A percentile compares a stretch with the other conserved stretches of the same genome.
Conservation (phyloP, 2,113 vertebrate species). For the Zapornia atra region DNA sequence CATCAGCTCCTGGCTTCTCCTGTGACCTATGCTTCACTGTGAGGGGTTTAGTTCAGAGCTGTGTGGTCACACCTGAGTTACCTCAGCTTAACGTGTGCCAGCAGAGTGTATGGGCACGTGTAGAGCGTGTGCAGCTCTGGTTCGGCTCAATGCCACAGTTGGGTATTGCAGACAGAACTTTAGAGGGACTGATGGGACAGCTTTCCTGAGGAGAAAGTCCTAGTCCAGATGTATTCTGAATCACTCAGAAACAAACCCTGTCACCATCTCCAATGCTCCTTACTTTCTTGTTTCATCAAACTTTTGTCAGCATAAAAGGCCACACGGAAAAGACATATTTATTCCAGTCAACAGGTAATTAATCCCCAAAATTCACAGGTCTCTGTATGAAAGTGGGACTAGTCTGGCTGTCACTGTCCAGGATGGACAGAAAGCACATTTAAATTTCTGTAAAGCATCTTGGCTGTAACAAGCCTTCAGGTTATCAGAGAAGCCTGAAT, state of each 20-base stretch:
- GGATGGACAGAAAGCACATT: neutral
- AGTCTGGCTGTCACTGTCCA: neutral
- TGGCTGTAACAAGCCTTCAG: neutral
- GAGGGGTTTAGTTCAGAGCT: neutral
- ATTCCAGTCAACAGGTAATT: neutral
- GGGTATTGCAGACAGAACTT: neutral
- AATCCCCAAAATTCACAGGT: neutral
- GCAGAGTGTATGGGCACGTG: neutral
- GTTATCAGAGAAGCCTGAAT: neutral
- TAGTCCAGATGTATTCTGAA: neutral
- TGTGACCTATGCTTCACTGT: neutral
- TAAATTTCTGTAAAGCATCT: neutral
- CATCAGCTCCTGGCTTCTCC: neutral
- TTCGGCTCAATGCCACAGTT: neutral
- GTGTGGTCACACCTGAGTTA: neutral
- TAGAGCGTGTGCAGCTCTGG: neutral
- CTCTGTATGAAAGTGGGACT: neutral
- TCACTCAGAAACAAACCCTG: neutral
- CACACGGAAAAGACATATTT: neutral
- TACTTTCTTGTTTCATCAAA: neutral
- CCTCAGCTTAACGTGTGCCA: rapidly evolving
- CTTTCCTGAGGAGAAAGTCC: neutral
- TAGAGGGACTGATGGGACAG: neutral
- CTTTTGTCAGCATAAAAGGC: neutral
- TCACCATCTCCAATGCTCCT: neutral